Evolutionary conservation across 2,797 vertebrate species (phyloP).

Genomic region (Peromyscus aztecus): DNA sequence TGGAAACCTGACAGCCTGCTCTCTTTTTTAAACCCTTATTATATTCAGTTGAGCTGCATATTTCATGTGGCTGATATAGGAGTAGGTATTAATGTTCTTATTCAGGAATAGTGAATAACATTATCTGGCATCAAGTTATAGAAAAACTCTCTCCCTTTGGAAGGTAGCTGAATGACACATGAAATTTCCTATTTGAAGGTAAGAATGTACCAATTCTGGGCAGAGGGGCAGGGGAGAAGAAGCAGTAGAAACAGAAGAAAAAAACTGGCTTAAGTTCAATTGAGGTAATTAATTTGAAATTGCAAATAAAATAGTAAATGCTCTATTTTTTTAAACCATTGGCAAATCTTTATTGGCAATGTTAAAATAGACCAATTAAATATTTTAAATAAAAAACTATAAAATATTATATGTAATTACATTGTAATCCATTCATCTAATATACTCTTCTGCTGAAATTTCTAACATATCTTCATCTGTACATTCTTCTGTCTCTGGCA

Average conservation of each 20-base stretch:
- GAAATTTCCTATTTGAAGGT: conserved; percentile 53
- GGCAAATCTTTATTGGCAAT: conserved; percentile 64
- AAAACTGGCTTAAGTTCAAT: conserved; percentile 51
- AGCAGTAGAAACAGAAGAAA: conserved; percentile 39
- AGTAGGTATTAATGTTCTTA: not conserved
- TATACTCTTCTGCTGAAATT: conserved; percentile 93
- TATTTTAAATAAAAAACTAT: conserved; percentile 72
- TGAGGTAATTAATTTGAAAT: conserved; percentile 64
- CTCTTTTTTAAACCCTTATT: not conserved
- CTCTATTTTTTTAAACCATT: not conserved
- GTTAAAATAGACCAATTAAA: conserved; percentile 68
- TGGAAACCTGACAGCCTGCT: conserved; percentile 48
- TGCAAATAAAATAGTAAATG: conserved; percentile 74
- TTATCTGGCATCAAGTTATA: conserved; percentile 45
- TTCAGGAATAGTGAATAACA: conserved; percentile 56
- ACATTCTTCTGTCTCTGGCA: conserved; percentile 94
- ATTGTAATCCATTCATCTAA: conserved; percentile 90
- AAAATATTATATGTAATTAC: not conserved
- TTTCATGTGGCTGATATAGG: not conserved
- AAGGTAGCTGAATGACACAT: conserved; percentile 51
- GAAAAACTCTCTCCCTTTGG: conserved; percentile 40
- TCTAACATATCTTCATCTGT: conserved; percentile 91
- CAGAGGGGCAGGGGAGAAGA: not conserved
- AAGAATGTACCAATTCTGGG: conserved; percentile 14
- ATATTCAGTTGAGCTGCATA: not conserved